A percentile compares a stretch with the other conserved stretches of the same genome.
Conservation (phyloP, 2,797 vertebrate species). For the Heterohyrax brucei region DNA sequence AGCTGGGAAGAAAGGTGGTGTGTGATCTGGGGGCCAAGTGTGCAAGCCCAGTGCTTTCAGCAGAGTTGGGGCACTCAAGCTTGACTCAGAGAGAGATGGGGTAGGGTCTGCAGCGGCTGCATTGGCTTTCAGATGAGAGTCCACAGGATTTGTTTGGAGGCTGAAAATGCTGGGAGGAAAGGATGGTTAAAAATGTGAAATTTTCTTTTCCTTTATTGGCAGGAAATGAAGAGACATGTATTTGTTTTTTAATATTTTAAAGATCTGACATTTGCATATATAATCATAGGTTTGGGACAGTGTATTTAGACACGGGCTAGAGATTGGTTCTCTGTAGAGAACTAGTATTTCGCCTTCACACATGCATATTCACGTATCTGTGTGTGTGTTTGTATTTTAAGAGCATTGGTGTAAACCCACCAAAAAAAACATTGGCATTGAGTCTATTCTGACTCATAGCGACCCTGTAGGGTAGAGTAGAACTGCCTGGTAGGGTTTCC, state of each 20-base stretch:
- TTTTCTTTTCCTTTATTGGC: not conserved
- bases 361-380: not conserved
- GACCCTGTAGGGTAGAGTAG: no score
- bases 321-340: not conserved
- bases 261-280: constrained; percentile 33
- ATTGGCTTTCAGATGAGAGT: not conserved
- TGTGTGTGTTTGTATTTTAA: not conserved
- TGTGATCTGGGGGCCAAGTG: not conserved
- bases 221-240: not conserved
- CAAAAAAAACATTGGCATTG: no score
- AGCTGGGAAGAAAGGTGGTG: not conserved
- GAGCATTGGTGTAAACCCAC: not conserved
- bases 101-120: not conserved
- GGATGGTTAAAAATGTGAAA: constrained; percentile 36
- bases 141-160: not conserved
- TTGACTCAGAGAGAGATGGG: not conserved
- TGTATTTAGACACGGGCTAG: constrained; percentile 5
- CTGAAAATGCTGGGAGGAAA: constrained; percentile 38
- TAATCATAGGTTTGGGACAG: not conserved
- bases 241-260: not conserved
- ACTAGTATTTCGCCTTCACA: not conserved
- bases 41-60: not conserved
- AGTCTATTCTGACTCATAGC: no score
- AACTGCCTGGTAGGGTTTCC: no score
- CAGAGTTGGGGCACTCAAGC: not conserved